Evolutionary conservation across 2,113 vertebrate species (phyloP).

Genomic region (Cnemophilus loriae): DNA sequence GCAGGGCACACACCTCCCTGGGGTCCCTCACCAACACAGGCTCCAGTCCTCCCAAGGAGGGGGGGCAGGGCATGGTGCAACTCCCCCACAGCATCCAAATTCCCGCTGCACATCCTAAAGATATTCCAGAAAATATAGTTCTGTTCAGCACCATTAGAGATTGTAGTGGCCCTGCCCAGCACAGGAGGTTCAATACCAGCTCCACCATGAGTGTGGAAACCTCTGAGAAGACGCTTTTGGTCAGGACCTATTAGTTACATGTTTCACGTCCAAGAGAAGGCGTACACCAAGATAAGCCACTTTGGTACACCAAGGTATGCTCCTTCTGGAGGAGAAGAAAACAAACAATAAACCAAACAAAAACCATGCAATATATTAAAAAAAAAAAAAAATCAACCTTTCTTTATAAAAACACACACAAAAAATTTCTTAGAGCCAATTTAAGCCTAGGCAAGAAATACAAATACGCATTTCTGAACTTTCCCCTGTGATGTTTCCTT

Average conservation of each 20-base stretch:
- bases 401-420: not conserved
- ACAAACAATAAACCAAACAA: not conserved
- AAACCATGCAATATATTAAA: accelerated
- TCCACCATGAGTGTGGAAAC: not conserved
- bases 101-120: not conserved
- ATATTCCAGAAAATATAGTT: not conserved
- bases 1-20: not conserved
- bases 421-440: not conserved
- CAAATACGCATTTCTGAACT: conserved; percentile 2
- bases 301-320: too few relatives aligned
- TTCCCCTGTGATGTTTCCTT: not conserved
- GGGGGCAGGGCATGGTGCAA: accelerated
- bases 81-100: accelerated
- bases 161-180: not conserved
- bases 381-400: not conserved
- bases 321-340: not conserved
- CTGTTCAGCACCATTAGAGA: not conserved
- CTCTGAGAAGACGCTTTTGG: not conserved
- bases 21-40: not conserved
- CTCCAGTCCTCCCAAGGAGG: not conserved
- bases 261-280: not conserved
- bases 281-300: not conserved
- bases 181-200: not conserved
- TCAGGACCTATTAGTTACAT: not conserved
- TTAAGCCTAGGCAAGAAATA: not conserved